These are phyloP conservation scores for Frieseomelitta varia DNA, from an alignment of 1,140 invertebrate genomes.

Conservation along the genomic window DNA sequence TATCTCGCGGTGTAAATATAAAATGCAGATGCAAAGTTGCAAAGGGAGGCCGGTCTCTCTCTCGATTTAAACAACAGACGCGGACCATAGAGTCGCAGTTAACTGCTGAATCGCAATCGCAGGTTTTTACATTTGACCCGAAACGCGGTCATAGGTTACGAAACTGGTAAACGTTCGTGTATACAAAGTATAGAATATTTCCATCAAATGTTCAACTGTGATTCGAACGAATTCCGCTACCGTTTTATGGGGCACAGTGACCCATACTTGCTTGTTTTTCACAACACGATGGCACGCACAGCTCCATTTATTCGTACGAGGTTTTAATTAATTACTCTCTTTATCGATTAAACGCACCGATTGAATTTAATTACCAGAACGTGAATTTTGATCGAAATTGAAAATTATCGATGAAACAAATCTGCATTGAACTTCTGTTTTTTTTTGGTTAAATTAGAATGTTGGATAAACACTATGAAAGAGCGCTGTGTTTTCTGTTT, in stretches of 20 bases:
- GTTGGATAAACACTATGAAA: no score
- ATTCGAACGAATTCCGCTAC: not conserved
- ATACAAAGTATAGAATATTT: slow-evolving; percentile 15
- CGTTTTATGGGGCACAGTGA: not conserved
- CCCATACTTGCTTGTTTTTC: not conserved
- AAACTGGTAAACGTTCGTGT: no score
- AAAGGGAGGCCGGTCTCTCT: not conserved
- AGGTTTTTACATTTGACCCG: slow-evolving; percentile 49
- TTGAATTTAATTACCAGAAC: not conserved
- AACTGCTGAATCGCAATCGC: slow-evolving; percentile 40
- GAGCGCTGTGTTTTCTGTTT: no score
- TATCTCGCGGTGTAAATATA: slow-evolving; percentile 11
- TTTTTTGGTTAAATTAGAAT: no score
- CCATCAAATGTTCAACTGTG: not conserved
- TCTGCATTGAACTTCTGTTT: no score
- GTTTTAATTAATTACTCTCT: no score
- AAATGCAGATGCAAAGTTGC: slow-evolving; percentile 35
- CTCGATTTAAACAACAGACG: slow-evolving; percentile 38
- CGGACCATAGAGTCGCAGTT: slow-evolving; percentile 34
- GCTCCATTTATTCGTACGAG: not conserved
- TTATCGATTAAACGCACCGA: not conserved
- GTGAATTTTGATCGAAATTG: not conserved
- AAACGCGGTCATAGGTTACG: slow-evolving; percentile 25
- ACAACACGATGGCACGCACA: not conserved
- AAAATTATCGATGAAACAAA: not conserved